Percentiles rank a stretch among this genome's conserved stretches.
These are phyloP conservation scores for Paralichthys olivaceus DNA, from an alignment of 2,113 vertebrate genomes.

Conservation along the genomic window DNA sequence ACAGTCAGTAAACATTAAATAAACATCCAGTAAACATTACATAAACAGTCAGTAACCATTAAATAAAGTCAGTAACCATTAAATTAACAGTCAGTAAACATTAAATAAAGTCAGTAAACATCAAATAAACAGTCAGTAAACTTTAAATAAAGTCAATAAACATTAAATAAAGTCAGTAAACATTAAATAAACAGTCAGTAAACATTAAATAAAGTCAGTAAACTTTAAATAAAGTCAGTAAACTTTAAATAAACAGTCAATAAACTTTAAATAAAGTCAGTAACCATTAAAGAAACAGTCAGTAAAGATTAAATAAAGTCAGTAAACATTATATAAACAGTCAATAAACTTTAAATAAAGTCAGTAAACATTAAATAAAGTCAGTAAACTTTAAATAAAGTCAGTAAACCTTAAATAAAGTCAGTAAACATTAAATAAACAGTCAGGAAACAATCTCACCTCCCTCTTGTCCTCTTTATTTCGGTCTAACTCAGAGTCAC, in stretches of 20 bases:
- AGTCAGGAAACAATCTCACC: constrained; percentile 70
- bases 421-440: neutral
- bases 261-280: neutral
- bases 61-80: neutral
- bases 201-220: neutral
- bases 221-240: neutral
- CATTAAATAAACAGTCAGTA: neutral
- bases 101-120: neutral
- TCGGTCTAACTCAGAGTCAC: constrained; percentile 86
- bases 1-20: neutral
- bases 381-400: no score
- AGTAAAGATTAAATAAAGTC: neutral
- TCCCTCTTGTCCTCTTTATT: constrained; percentile 94
- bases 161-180: neutral
- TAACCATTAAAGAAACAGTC: neutral
- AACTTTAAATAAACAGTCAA: neutral
- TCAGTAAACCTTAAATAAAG: no score
- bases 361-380: neutral
- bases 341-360: neutral
- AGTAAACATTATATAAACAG: neutral
- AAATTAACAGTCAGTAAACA: neutral
- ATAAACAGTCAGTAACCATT: no score
- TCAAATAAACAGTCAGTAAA: neutral
- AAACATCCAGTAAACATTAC: neutral
- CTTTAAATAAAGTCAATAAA: neutral